Evolutionary conservation across 1,140 invertebrate species (phyloP), one percentile per base, ranked within the genome.

Genomic region (Trichomalopsis sarcophagae): DNA sequence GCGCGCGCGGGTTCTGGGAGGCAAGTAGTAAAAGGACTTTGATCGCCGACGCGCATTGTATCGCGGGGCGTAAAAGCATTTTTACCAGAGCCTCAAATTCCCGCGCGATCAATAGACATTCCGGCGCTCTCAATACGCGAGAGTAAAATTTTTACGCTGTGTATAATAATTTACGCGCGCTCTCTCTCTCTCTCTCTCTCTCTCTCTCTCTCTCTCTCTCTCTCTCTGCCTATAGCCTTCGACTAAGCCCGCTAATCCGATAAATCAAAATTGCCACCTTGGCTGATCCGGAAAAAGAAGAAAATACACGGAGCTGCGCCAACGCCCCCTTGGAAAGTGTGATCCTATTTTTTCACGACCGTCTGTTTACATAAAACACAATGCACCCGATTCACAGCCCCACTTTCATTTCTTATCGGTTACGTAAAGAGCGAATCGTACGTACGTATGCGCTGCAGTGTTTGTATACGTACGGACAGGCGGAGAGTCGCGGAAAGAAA

Each of bases 341-440:
- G 33, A 75, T n/a, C 40, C 6, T 75, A n/a, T 75, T 40, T 75
- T 23, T 7, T 44, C 36, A n/a, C 17, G 17, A 47, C 36, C 30
- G 78, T 21, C 30, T 80, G 55, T 79, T 80, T 80, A 80, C 78
- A 80, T 80, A 68, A 80, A 80, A 69, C 78, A 69, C 78, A 69
- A 80, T 80, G 21, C 77, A 21, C 36, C 13, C 33, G 75, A 77
- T 2, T 33, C 55, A 1, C 11, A 62, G 11, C 11, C 14, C 23
- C 17, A 50, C 74, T 66, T 76, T 82, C 50, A 62, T 76, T 82
- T 82, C 47, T 66, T 76, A 82, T 82, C 50, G 9, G 30, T 81
- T 82, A 74, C 71, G 50, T 75, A 75, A 75, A 40, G 62, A 62
- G 2, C 21, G 6, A 44, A 44, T 21, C 17, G 13, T n/a, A 44